Evolutionary conservation across 1,140 invertebrate genomes (phyloP).

Genomic region (Micrasema minimum): DNA sequence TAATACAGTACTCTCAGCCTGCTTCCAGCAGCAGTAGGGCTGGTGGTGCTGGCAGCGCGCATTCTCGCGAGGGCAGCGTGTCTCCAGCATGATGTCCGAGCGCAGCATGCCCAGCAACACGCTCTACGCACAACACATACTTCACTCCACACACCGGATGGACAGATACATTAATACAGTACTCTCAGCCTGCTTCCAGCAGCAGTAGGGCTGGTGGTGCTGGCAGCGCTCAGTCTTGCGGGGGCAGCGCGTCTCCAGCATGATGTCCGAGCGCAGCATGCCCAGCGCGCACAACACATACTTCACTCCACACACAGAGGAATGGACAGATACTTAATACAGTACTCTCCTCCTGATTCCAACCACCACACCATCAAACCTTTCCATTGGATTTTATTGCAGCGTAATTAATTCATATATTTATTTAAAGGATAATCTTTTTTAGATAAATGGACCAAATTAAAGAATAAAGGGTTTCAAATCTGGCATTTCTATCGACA

Average conservation of each 20-base stretch:
- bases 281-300: slow-evolving; percentile 65
- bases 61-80: slow-evolving; percentile 63
- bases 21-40: slow-evolving; percentile 84
- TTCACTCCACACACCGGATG: background rate
- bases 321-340: too few species aligned
- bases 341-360: slow-evolving; percentile 95
- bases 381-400: too few species aligned
- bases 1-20: too few species aligned
- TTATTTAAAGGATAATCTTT: too few species aligned
- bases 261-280: slow-evolving; percentile 81
- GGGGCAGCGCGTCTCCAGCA: slow-evolving; percentile 75
- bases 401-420: too few species aligned
- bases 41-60: slow-evolving; percentile 60
- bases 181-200: slow-evolving; percentile 94
- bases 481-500: too few species aligned
- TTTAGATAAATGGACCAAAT: too few species aligned
- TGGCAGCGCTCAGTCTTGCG: slow-evolving; percentile 60
- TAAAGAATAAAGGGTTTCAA: too few species aligned
- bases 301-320: background rate
- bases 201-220: slow-evolving; percentile 72
- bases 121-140: slow-evolving; percentile 62
- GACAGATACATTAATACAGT: too few species aligned
- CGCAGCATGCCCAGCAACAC: slow-evolving; percentile 78
- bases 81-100: slow-evolving; percentile 83
- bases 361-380: too few species aligned